Evolutionary conservation across 2,113 vertebrate genomes (phyloP), one percentile per base, ranked within the genome.

Genomic region (Nothocercus nigrocapillus): DNA sequence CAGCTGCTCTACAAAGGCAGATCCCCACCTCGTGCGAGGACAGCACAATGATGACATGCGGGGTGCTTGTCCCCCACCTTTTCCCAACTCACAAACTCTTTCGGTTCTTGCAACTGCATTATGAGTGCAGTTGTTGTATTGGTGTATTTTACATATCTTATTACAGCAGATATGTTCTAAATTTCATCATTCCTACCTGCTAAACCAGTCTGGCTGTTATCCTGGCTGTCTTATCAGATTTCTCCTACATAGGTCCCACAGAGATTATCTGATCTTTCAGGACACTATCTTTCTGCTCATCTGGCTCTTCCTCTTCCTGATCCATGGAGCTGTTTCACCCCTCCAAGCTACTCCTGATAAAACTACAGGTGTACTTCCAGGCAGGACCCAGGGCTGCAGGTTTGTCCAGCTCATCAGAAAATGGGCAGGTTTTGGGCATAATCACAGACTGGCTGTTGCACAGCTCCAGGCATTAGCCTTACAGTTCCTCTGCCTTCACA

Each of bases 1-100:
- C n/a, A 13, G 3, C 2, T 0, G 25, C n/a, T 67, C 8, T 0
- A 2, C 49, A 69, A 61, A 80, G 38, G 24, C 59, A 44, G 18
- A 6, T 63, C n/a, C 15, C 5, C 42, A 20, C 2, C 15, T 25
- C 88, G 45, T 5, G 24, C 36, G 53, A 62, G 53, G 72, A 47
- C 63, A 74, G 21, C n/a, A 82, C 58, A 2, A 32, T 54, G 25
- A 30, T 30, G 51, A 44, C n/a, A 34, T 3, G 25, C 6, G 53
- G 69, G 21, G 53, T 16, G 38, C 15, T 54, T 82, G 25, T 67
- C 62, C 36, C 30, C 13, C 40, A 53, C n/a, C n/a, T 28, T 78
- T 81, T 75, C 56, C 54, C 51, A 59, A 27, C 9, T 38, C 25
- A 40, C 63, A 36, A 66, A 80, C 61, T 67, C 27, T 78, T 81